Conservation (phyloP, 2,888 invertebrate genomes). For the Harmothoe impar region DNA sequence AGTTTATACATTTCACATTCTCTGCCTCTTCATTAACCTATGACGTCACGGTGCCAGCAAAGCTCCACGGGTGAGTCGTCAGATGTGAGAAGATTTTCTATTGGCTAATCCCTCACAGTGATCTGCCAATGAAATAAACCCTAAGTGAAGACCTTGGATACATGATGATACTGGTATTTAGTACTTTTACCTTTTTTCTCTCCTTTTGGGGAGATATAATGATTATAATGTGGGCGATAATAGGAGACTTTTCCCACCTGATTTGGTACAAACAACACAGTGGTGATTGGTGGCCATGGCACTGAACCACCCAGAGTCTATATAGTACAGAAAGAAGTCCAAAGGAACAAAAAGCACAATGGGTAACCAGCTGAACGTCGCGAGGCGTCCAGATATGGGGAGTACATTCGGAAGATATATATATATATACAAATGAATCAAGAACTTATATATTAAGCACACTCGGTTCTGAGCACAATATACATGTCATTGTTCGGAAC, state of each 20-base stretch:
- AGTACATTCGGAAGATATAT: no score
- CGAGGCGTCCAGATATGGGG: no score
- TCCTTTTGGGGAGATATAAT: no score
- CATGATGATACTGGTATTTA: neutral
- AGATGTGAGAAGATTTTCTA: slow-evolving; percentile 2
- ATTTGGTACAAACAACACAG: no score
- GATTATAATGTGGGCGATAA: no score
- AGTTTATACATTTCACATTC: slow-evolving; percentile 56
- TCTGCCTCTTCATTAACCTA: slow-evolving; percentile 19
- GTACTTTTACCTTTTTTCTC: no score
- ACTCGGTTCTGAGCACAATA: neutral
- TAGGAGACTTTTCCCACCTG: no score
- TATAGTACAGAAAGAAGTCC: no score
- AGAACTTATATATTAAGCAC: slow-evolving; percentile 25
- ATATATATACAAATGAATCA: neutral
- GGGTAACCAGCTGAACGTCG: no score
- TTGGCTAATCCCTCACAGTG: slow-evolving; percentile 19
- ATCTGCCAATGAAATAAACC: slow-evolving; percentile 43
- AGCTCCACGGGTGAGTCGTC: slow-evolving; percentile 4
- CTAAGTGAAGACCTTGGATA: slow-evolving; percentile 22
- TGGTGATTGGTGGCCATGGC: no score
- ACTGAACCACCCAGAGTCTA: no score
- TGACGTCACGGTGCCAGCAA: neutral
- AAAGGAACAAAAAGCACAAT: no score
- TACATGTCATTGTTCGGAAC: neutral